A percentile compares a stretch with the other conserved stretches of the same genome.
phyloP scores from a whole-genome alignment of 1,140 invertebrate species.

The Wasmannia auropunctata region DNA sequence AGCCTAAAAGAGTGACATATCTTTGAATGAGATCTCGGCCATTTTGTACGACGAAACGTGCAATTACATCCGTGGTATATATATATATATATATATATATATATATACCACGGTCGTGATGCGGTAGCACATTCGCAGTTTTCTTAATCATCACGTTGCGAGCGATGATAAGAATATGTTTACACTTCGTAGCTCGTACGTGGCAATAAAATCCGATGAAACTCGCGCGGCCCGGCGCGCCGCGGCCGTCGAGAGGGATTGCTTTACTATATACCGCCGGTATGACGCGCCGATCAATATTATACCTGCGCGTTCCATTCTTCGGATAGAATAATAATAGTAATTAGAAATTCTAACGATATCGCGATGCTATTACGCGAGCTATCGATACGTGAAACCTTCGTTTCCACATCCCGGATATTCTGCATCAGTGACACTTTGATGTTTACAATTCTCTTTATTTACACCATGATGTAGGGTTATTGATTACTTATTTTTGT shows the following conservation, averaged over 20 bases:
- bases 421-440: not conserved
- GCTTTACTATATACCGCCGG: slow-evolving; percentile 33
- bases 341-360: slow-evolving; percentile 30
- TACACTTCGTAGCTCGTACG: slow-evolving; percentile 26
- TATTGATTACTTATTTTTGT: not conserved
- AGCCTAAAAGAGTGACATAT: slow-evolving; percentile 22
- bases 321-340: slow-evolving; percentile 37
- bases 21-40: not conserved
- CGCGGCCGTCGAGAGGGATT: slow-evolving; percentile 4
- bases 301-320: slow-evolving; percentile 48
- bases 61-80: not conserved
- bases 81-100: too few relatives aligned
- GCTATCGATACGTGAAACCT: not conserved
- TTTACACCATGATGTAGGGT: not conserved
- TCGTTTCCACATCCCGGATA: not conserved
- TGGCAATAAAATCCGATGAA: slow-evolving; percentile 66
- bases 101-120: not conserved
- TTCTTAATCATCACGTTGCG: slow-evolving; percentile 24
- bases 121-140: slow-evolving; percentile 31
- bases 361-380: not conserved
- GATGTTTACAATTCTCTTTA: not conserved
- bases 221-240: slow-evolving; percentile 32
- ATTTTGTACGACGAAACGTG: slow-evolving; percentile 9
- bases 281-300: slow-evolving; percentile 64
- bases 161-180: slow-evolving; percentile 47